Evolutionary conservation across 2,888 invertebrate species (phyloP), one percentile per base, ranked within the genome.

Genomic region (Apamea anceps): DNA sequence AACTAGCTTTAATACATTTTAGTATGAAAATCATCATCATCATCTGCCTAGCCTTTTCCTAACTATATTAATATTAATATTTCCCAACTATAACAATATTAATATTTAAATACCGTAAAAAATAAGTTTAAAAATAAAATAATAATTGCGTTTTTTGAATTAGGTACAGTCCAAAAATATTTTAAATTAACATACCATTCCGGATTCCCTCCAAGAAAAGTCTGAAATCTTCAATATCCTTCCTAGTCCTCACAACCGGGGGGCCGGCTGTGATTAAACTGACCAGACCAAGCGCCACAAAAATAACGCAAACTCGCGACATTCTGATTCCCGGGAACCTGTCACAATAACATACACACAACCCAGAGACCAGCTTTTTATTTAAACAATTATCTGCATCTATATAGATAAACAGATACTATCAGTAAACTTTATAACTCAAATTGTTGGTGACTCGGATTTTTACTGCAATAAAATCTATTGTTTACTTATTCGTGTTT

Each of bases 151-250:
- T 8, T 54, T 60, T n/a, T 60, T 28, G n/a, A 62, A 15, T 62
- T 2, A 62, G 12, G 6, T 45, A 2, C n/a, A 0, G 5, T 12
- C 1, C 32, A 42, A 60, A 37, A 37, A 60, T 8, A 67, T 57
- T 18, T 12, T 1, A 32, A 51, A 15, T 18, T 21, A 0, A 89
- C 94, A 92, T 85, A 96, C 96, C 91, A 54, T 87, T 91, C 84
- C 92, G 92, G 0, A 95, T 93, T 85, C 89, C 93, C 75, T 96
- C 95, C 90, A 96, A 89, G 89, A 93, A 96, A 54, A 91, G 89
- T 76, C 93, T 94, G 85, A 96, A 96, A 0, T 92, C 92, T 84
- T 96, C 91, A 18, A 96, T 94, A 82, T 96, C 93, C 60, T 94
- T 93, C 83, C 94, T 91, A 10, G 88, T 92, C 85, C 95, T 93